phyloP scores from a whole-genome alignment of 2,797 vertebrate genomes.

The Falco peregrinus region DNA sequence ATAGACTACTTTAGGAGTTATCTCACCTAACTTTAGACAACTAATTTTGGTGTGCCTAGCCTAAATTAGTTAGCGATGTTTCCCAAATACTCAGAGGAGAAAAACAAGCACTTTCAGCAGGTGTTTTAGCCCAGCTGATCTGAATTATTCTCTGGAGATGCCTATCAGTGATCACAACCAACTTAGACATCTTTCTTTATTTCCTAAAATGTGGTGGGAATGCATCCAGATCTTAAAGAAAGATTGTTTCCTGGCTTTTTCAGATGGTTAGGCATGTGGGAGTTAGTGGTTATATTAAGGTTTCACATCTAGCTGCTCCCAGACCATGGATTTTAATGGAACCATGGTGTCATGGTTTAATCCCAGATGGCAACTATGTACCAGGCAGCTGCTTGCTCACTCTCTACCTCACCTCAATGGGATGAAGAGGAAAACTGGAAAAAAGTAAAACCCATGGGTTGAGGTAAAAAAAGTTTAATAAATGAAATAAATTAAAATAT shows the following conservation, averaged over 20 bases:
- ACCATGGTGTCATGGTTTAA: neutral
- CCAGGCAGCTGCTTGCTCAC: too few relatives aligned
- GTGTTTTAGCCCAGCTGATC: neutral
- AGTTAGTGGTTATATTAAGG: neutral
- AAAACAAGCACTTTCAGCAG: neutral
- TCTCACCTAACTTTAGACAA: neutral
- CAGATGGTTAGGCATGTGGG: neutral
- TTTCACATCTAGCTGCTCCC: neutral
- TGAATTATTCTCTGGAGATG: neutral
- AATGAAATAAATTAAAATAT: too few relatives aligned
- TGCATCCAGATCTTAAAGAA: neutral
- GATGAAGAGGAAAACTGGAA: too few relatives aligned
- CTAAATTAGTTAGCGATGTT: neutral
- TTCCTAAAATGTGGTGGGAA: neutral
- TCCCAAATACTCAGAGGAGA: neutral
- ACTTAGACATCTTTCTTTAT: neutral
- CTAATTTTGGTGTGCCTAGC: neutral
- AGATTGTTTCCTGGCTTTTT: neutral
- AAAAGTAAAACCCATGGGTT: too few relatives aligned
- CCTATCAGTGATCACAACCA: neutral
- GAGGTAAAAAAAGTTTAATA: too few relatives aligned
- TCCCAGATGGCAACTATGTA: too few relatives aligned
- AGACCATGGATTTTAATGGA: constrained; percentile 20
- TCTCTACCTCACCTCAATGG: too few relatives aligned
- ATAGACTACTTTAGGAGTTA: neutral